Conservation (phyloP, 2,888 invertebrate genomes). For the Platynereis dumerilii region DNA sequence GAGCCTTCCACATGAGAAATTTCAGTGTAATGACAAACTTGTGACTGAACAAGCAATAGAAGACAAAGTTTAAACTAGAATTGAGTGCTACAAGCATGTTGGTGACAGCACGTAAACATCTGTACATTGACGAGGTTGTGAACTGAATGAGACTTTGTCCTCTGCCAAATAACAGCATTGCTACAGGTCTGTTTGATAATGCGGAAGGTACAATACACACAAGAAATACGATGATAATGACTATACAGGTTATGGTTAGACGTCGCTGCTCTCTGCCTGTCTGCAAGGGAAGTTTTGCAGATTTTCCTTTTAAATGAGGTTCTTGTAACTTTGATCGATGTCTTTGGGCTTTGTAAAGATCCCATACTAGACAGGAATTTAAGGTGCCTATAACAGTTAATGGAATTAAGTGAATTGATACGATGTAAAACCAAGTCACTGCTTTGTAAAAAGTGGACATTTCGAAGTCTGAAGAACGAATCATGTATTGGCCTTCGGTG, state of each 20-base stretch:
- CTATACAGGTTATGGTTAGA: slow-evolving; percentile 53
- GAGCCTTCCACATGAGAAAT: too few species aligned
- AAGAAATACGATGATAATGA: slow-evolving; percentile 53
- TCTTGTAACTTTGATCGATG: slow-evolving; percentile 43
- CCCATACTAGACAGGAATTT: slow-evolving; percentile 49
- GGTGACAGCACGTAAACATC: slow-evolving; percentile 42
- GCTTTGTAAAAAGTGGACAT: too few species aligned
- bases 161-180: slow-evolving; percentile 45
- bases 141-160: too few species aligned
- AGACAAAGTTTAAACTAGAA: slow-evolving; percentile 55
- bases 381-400: slow-evolving; percentile 43
- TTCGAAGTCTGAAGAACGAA: too few species aligned
- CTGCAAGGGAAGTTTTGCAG: background rate
- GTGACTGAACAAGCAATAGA: slow-evolving; percentile 59
- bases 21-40: slow-evolving; percentile 22
- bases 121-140: too few species aligned
- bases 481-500: slow-evolving; percentile 40
- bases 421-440: slow-evolving; percentile 49
- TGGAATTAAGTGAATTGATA: slow-evolving; percentile 47
- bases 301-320: too few species aligned
- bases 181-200: slow-evolving; percentile 51
- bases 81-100: slow-evolving; percentile 54
- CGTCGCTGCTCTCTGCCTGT: slow-evolving; percentile 51
- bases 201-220: slow-evolving; percentile 54
- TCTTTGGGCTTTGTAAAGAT: slow-evolving; percentile 44